phyloP scores from a whole-genome alignment of 2,113 vertebrate genomes.

The Oncorhynchus tshawytscha region DNA sequence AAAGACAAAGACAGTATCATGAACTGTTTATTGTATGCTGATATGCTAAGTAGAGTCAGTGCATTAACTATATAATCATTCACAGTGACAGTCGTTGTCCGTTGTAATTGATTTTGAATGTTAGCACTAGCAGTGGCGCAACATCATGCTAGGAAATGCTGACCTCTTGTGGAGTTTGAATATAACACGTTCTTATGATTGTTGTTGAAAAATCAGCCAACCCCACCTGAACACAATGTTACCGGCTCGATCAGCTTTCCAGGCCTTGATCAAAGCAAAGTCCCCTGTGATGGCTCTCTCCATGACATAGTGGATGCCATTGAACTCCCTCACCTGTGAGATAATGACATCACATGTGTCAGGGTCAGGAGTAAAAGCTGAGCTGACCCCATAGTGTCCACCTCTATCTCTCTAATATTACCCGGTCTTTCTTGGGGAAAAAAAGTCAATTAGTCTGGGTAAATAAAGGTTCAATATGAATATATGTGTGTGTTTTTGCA shows the following conservation, averaged over 20 bases:
- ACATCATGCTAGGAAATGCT: neutral
- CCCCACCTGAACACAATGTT: constrained; percentile 84
- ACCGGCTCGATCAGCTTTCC: constrained; percentile 86
- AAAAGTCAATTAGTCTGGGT: neutral
- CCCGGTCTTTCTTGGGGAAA: neutral
- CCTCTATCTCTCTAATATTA: neutral
- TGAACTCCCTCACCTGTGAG: constrained; percentile 80
- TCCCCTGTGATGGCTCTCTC: constrained; percentile 84
- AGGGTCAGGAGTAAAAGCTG: neutral
- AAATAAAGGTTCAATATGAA: neutral
- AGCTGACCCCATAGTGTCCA: neutral
- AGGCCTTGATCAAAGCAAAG: constrained; percentile 85
- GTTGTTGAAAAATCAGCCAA: neutral
- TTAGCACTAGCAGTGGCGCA: too few relatives aligned
- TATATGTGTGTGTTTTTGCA: constrained; percentile 12
- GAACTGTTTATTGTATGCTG: too few relatives aligned
- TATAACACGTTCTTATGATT: neutral
- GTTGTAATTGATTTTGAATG: neutral
- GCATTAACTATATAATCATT: too few relatives aligned
- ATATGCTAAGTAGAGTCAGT: too few relatives aligned
- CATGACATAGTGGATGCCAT: constrained; percentile 80
- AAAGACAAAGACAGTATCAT: neutral
- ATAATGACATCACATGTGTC: neutral
- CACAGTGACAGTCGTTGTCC: neutral
- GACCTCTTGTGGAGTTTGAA: constrained; percentile 30